These are phyloP conservation scores for Drosophila subpulchrella DNA, from an alignment of 1,140 invertebrate species.

Conservation along the genomic window DNA sequence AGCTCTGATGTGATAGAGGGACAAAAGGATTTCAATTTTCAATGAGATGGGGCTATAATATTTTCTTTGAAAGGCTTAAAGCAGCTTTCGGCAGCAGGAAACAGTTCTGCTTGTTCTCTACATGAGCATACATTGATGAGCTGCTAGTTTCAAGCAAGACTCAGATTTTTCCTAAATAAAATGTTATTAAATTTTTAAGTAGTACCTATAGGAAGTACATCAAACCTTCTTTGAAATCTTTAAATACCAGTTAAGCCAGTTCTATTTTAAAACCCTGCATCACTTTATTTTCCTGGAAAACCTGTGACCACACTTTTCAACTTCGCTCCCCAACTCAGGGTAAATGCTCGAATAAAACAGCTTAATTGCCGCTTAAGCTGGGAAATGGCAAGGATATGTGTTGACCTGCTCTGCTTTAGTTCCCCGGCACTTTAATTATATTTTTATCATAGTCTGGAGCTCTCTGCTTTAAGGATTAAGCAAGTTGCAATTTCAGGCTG, in stretches of 20 bases:
- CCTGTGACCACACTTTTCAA: not conserved
- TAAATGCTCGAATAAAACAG: conserved; percentile 9
- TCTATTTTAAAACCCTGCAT: not conserved
- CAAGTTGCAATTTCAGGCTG: conserved; percentile 34
- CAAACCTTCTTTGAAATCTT: no score
- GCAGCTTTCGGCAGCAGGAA: no score
- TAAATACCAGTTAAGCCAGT: no score
- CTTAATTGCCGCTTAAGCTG: conserved; percentile 23
- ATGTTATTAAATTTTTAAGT: no score
- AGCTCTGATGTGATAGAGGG: not conserved
- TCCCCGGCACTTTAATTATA: conserved; percentile 48
- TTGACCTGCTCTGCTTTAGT: conserved; percentile 10
- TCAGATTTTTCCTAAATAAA: no score
- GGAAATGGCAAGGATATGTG: conserved; percentile 4
- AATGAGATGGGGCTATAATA: conserved; percentile 12
- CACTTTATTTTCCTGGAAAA: not conserved
- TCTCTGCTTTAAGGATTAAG: conserved; percentile 18
- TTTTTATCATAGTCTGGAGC: conserved; percentile 38
- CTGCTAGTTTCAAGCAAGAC: no score
- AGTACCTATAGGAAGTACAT: no score
- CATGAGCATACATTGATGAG: no score
- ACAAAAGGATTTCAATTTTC: conserved; percentile 19
- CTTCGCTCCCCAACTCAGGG: not conserved
- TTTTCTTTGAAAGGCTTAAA: not conserved
- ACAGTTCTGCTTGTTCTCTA: no score